Conservation (phyloP, 2,113 vertebrate species). For the Forbesichthys papilliferus region DNA sequence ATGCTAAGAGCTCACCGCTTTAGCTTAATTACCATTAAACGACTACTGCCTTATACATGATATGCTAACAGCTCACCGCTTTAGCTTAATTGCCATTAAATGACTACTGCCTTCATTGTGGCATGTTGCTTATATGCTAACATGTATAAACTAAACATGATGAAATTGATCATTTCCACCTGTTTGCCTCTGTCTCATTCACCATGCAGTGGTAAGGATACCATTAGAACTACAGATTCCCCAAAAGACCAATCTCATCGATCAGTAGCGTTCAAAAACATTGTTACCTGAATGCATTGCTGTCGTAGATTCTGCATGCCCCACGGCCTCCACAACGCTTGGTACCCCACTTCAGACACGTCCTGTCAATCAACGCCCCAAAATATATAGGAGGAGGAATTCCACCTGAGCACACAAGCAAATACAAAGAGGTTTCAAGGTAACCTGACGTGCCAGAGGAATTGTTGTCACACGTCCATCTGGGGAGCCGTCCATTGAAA, state of each 20-base stretch:
- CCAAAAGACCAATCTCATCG: no score
- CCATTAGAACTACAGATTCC: no score
- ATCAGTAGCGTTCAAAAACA: no score
- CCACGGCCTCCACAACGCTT: slow-evolving; percentile 81
- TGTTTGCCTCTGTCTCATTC: no score
- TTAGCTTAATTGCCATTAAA: no score
- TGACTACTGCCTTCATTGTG: not conserved
- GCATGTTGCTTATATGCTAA: not conserved
- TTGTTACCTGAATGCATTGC: slow-evolving; percentile 80
- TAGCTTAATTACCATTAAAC: no score
- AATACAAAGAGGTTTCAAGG: no score
- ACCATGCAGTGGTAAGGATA: no score
- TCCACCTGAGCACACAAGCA: slow-evolving; percentile 77
- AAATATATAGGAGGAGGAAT: slow-evolving; percentile 94
- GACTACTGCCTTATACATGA: no score
- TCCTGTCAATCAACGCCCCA: slow-evolving; percentile 88
- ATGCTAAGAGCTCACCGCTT: not conserved
- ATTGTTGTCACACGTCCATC: no score
- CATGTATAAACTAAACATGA: not conserved
- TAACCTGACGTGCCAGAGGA: no score
- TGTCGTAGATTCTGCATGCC: slow-evolving; percentile 84
- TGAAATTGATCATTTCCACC: not conserved
- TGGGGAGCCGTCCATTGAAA: no score
- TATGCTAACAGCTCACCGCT: not conserved
- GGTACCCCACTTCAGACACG: slow-evolving; percentile 92